Evolutionary conservation across 2,113 vertebrate species (phyloP).

Genomic region (Collichthys lucidus): DNA sequence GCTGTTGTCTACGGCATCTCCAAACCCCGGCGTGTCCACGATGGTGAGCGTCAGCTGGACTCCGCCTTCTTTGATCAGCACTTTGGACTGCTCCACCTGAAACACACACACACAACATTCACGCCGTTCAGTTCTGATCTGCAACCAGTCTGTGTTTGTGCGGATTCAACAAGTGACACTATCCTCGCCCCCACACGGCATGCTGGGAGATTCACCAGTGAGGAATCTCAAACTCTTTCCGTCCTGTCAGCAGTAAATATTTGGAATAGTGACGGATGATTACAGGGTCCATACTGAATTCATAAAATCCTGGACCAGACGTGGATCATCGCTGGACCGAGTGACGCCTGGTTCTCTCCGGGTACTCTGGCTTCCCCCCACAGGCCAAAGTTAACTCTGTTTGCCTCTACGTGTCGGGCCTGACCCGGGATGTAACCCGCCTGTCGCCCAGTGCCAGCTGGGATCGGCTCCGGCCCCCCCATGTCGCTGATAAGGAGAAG

Average conservation of each 20-base stretch:
- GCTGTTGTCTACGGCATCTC: slow-evolving; percentile 87
- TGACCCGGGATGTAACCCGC: too few relatives aligned
- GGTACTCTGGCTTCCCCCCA: too few relatives aligned
- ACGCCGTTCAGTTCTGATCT: neutral
- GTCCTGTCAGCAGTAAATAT: neutral
- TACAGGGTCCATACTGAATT: neutral
- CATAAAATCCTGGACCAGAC: neutral
- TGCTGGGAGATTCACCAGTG: neutral
- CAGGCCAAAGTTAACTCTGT: too few relatives aligned
- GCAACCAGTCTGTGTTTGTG: neutral
- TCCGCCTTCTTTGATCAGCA: slow-evolving; percentile 86
- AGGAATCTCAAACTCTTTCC: neutral
- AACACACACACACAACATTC: slow-evolving; percentile 29
- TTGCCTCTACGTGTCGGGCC: too few relatives aligned
- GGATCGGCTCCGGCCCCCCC: too few relatives aligned
- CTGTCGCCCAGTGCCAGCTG: too few relatives aligned
- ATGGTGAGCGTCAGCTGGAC: slow-evolving; percentile 88
- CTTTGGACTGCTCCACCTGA: slow-evolving; percentile 87
- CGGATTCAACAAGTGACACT: slow-evolving; percentile 24
- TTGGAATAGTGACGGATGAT: neutral
- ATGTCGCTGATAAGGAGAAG: too few relatives aligned
- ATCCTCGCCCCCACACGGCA: slow-evolving; percentile 48
- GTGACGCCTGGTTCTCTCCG: too few relatives aligned
- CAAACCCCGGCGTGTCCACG: slow-evolving; percentile 87
- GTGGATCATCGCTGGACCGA: too few relatives aligned